Evolutionary conservation across 1,140 invertebrate species (phyloP).

Genomic region (Saccostrea cuccullata): DNA sequence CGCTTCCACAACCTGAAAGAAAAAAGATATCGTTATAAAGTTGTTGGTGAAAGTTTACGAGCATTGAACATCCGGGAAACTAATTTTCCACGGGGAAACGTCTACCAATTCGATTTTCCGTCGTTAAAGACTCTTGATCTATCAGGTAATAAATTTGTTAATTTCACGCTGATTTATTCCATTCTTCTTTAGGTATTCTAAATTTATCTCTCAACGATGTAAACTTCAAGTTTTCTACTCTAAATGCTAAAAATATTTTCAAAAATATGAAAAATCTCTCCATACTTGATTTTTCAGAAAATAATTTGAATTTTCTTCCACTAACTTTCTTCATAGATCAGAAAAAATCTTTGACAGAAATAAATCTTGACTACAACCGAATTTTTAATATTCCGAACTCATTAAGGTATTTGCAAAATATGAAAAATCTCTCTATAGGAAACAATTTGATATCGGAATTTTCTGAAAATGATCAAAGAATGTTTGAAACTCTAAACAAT

Average conservation of each 20-base stretch:
- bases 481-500: not conserved
- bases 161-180: not conserved
- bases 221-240: not conserved
- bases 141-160: not conserved
- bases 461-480: not conserved
- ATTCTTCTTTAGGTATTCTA: not conserved
- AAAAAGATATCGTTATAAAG: not conserved
- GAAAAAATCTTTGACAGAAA: not conserved
- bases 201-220: not conserved
- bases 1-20: not conserved
- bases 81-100: not conserved
- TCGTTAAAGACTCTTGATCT: not conserved
- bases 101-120: not conserved
- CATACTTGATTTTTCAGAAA: not conserved
- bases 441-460: slow-evolving; percentile 3
- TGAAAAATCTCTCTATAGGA: not conserved
- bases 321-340: not conserved
- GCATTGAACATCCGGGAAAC: not conserved
- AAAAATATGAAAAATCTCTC: not conserved
- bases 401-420: not conserved
- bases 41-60: not conserved
- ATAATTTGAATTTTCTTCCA: not conserved
- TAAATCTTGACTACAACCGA: not conserved
- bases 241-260: not conserved
- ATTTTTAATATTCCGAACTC: not conserved